Evolutionary conservation across 1,140 invertebrate species (phyloP).

Genomic region (Pachyrhynchus sulphureomaculatus): DNA sequence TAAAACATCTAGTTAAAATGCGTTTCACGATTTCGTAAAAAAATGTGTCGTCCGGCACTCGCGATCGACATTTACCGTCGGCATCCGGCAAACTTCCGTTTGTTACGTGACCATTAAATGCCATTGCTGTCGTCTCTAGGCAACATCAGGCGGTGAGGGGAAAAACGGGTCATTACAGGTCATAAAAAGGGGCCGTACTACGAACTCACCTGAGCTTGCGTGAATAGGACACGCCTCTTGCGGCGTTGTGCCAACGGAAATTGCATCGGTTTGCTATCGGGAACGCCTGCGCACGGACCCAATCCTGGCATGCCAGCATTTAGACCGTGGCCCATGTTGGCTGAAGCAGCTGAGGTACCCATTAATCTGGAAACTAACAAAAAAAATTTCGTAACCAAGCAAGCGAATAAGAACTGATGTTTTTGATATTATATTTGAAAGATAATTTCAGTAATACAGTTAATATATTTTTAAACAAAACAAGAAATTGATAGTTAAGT

Average conservation of each 20-base stretch:
- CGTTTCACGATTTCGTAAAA: neutral
- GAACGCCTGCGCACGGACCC: constrained; percentile 68
- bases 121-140: constrained; percentile 9
- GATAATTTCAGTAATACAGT: no score
- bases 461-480: no score
- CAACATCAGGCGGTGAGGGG: constrained; percentile 14
- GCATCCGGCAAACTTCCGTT: constrained; percentile 25
- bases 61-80: constrained; percentile 26
- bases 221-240: constrained; percentile 96
- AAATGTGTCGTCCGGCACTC: neutral
- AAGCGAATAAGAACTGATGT: no score
- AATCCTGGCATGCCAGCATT: constrained; percentile 76
- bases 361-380: constrained; percentile 86
- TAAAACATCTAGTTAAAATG: no score
- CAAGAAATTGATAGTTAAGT: no score
- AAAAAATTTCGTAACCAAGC: constrained; percentile 44
- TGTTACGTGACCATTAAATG: constrained; percentile 18
- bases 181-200: constrained; percentile 6
- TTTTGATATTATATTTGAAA: no score
- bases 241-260: constrained; percentile 87
- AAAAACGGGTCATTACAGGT: constrained; percentile 4
- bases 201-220: constrained; percentile 87
- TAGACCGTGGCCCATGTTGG: constrained; percentile 84
- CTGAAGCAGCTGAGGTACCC: constrained; percentile 72
- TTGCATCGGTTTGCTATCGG: constrained; percentile 86